Conservation (phyloP, 2,113 vertebrate species). For the Arothron firmamentum region DNA sequence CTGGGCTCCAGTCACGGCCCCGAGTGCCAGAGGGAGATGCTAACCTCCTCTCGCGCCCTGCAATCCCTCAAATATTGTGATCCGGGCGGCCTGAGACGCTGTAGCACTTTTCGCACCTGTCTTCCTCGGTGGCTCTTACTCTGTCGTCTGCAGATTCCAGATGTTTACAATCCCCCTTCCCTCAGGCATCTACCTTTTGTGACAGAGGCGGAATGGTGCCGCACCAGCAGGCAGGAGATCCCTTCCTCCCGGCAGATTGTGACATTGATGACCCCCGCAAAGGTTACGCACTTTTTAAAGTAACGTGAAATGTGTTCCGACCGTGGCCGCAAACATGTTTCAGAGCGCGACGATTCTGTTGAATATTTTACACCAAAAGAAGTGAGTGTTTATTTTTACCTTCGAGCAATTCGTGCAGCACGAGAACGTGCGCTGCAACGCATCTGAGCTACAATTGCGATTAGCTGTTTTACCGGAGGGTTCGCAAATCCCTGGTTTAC, state of each 20-base stretch:
- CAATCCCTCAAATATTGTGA: conserved; percentile 30
- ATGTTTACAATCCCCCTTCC: conserved; percentile 38
- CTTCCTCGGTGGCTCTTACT: conserved; percentile 28
- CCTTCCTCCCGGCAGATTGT: conserved; percentile 14
- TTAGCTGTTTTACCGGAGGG: conserved; percentile 4
- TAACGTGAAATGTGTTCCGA: neutral
- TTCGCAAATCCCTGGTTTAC: neutral
- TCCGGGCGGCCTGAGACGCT: conserved; percentile 9
- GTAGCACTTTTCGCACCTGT: conserved; percentile 47
- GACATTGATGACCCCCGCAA: conserved; percentile 23
- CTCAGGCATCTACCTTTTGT: conserved; percentile 25
- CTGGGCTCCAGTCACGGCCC: conserved; percentile 24
- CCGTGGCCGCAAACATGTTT: conserved; percentile 31
- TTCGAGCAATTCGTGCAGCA: conserved; percentile 21
- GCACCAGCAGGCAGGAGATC: neutral
- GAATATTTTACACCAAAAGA: conserved; percentile 44
- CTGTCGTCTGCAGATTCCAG: conserved; percentile 13
- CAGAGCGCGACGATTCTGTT: conserved; percentile 47
- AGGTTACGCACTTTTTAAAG: conserved; percentile 16
- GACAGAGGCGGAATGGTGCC: too few relatives aligned
- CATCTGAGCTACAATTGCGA: conserved; percentile 10
- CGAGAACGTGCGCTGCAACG: conserved; percentile 15
- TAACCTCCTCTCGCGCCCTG: conserved; percentile 20
- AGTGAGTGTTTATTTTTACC: conserved; percentile 51
- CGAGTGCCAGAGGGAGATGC: conserved; percentile 37